Base-by-base conservation (phyloP, 2,797 vertebrate species). In the Anolis apletophallus region DNA sequence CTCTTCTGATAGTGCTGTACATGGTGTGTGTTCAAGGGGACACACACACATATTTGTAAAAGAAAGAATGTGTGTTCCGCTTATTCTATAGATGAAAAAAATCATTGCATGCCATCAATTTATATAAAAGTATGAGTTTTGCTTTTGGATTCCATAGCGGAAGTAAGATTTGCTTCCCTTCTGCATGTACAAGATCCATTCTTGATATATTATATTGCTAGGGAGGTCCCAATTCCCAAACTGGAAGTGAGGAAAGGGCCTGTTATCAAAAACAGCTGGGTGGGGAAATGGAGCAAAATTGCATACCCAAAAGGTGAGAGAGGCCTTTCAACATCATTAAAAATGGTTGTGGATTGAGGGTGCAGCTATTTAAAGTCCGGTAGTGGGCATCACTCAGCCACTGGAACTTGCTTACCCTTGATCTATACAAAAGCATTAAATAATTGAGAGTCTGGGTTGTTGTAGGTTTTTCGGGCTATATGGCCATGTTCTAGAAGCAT, bases 1-100 rank as follows among this genome's bases (percentile, higher is more conserved):
- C 96, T 95, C 95, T 95, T 95, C 93, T 95, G 94, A 96, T 96
- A 96, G 88, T 87, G 93, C 93, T 72, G 7, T 64, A 40, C 57
- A 29, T 50, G 26, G 61, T 79, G 72, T 46, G 80, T 59, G 64
- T 83, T 61, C 57, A 73, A n/a, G 34, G 32, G 13, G 77, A 46
- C n/a, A n/a, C n/a, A n/a, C n/a, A n/a, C 40, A 46, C 40, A 46
- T 46, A 46, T 29, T 16, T 40, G 67, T 73, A 1, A 32, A 40
- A 32, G 9, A 74, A n/a, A 21, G 40, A 36, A 52, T 61, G 21
- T 72, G 21, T 5, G 17, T 46, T 19, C 6, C 68, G 36, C n/a
- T 29, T 14, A 80, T 80, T 96, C 95, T 95, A 94, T 92, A 87
- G 92, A 40, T 89, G 91, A 91, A 95, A 94, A 92, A 95, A 93